These are phyloP conservation scores for Odontomyia ornata DNA, from an alignment of 2,888 invertebrate species.

Conservation along the genomic window DNA sequence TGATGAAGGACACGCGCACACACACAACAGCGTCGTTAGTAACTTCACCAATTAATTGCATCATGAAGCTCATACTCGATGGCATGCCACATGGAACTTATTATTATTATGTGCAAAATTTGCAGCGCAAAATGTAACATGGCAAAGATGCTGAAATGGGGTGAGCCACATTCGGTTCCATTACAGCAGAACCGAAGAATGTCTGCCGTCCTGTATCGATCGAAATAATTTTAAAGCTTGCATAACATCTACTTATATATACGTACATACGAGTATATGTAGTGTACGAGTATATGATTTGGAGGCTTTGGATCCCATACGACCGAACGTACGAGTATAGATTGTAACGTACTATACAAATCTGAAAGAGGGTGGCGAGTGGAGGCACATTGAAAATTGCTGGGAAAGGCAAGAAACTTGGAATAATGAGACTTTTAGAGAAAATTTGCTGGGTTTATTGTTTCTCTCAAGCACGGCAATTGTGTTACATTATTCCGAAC, in stretches of 20 bases:
- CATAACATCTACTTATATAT: neutral
- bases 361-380: too few relatives aligned
- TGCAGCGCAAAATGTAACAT: neutral
- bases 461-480: slow-evolving; percentile 37
- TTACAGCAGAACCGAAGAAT: neutral
- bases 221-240: slow-evolving; percentile 1
- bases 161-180: neutral
- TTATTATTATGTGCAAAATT: neutral
- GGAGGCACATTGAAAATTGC: slow-evolving; percentile 22
- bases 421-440: slow-evolving; percentile 34
- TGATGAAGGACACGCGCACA: too few relatives aligned
- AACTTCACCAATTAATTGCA: slow-evolving; percentile 5
- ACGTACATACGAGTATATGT: neutral
- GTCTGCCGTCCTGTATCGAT: neutral
- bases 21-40: neutral
- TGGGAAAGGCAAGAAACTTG: slow-evolving; percentile 32
- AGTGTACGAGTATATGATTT: too few relatives aligned
- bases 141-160: too few relatives aligned
- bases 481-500: neutral
- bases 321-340: too few relatives aligned
- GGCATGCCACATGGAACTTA: slow-evolving; percentile 3
- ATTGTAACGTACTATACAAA: too few relatives aligned
- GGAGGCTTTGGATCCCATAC: too few relatives aligned
- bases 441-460: slow-evolving; percentile 40
- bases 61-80: neutral